Percentiles rank a stretch among this genome's conserved stretches.
Evolutionary conservation across 2,113 vertebrate genomes (phyloP).

Genomic region (Malaclemys terrapin): DNA sequence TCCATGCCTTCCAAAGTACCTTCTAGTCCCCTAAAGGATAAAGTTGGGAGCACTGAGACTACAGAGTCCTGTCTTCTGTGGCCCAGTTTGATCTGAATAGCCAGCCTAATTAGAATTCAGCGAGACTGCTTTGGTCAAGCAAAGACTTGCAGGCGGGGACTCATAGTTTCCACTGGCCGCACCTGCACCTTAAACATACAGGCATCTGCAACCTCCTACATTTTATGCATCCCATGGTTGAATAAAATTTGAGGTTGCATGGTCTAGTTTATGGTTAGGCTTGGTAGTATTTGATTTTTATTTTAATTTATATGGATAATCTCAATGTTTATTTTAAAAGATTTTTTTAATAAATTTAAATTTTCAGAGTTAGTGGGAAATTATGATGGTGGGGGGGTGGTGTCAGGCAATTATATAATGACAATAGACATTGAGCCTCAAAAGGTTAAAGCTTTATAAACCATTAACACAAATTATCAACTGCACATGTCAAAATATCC

Average conservation of each 20-base stretch:
- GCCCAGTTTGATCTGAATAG: not conserved
- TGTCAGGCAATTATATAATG: not conserved
- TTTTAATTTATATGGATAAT: not conserved
- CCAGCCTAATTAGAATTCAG: not conserved
- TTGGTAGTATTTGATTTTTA: not conserved
- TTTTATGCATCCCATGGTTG: not conserved
- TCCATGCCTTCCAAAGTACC: not conserved
- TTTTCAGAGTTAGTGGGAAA: not conserved
- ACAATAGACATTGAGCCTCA: not conserved
- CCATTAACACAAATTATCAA: not conserved
- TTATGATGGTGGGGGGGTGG: not conserved
- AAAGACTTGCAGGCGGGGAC: not conserved
- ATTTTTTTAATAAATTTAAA: not conserved
- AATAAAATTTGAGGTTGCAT: fast-evolving
- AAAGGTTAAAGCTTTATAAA: not conserved
- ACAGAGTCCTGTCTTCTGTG: not conserved
- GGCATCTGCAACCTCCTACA: not conserved
- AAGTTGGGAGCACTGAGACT: not conserved
- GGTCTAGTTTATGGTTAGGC: not conserved
- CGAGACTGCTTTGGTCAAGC: not conserved
- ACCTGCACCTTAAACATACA: not conserved
- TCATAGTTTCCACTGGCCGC: not conserved
- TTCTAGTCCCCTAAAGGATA: not conserved
- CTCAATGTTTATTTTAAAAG: not conserved
- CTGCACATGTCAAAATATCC: not conserved